Percentiles rank a stretch among this genome's conserved stretches.
Conservation (phyloP, 64 coral and sea anemone genomes). For the Dendrophyllia cribrosa region DNA sequence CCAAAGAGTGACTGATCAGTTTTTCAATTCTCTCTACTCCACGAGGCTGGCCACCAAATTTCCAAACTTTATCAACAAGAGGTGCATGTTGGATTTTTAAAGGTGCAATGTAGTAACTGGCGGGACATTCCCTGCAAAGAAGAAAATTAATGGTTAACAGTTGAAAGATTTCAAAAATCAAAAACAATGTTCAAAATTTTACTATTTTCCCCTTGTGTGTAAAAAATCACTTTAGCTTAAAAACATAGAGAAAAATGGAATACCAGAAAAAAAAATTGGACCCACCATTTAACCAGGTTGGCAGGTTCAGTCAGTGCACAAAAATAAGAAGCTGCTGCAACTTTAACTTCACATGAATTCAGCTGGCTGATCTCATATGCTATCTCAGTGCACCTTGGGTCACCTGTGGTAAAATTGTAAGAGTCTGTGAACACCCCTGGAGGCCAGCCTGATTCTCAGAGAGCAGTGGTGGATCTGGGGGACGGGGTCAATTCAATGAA, state of each 20-base stretch:
- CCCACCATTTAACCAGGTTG: background rate
- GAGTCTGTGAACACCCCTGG: background rate
- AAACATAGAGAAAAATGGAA: background rate
- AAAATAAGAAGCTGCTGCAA: background rate
- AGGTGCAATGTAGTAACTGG: constrained; percentile 9
- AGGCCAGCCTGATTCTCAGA: background rate
- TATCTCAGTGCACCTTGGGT: background rate
- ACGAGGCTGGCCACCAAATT: background rate
- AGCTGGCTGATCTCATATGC: background rate
- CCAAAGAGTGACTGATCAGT: constrained; percentile 40
- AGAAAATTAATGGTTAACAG: background rate
- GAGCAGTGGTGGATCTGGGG: no score
- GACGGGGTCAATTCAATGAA: no score
- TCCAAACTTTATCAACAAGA: background rate
- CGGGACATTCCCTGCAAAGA: constrained; percentile 9
- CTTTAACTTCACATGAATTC: background rate
- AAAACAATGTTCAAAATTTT: background rate
- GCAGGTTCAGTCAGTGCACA: background rate
- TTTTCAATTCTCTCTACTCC: constrained; percentile 36
- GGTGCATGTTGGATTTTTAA: background rate
- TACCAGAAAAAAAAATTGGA: background rate
- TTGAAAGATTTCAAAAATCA: background rate
- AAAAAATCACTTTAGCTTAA: background rate
- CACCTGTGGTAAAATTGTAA: background rate
- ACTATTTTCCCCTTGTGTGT: no score